Evolutionary conservation across 2,888 invertebrate species (phyloP).

Genomic region (Callyntrura guangdongensis): DNA sequence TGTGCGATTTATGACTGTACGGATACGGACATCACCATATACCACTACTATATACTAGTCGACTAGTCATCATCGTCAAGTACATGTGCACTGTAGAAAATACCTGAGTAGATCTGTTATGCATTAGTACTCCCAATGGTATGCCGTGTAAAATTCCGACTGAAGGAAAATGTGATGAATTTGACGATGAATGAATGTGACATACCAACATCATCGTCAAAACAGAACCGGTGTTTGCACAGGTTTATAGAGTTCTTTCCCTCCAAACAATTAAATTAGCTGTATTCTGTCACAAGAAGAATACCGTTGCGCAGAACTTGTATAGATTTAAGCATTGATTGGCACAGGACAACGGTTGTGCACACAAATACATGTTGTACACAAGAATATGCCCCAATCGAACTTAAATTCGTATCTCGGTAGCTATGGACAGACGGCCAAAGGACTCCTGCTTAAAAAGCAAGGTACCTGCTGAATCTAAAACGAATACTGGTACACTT

Average conservation of each 20-base stretch:
- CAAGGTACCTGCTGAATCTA: no score
- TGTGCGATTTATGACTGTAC: no score
- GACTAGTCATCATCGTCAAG: no score
- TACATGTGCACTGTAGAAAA: no score
- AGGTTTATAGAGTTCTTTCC: no score
- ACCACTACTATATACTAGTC: no score
- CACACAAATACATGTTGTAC: no score
- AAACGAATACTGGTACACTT: no score
- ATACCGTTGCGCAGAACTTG: not conserved
- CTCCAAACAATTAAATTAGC: constrained; percentile 37
- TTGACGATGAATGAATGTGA: no score
- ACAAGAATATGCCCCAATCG: not conserved
- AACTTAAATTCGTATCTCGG: not conserved
- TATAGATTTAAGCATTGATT: not conserved
- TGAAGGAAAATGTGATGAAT: no score
- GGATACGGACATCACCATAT: not conserved
- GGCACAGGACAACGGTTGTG: no score
- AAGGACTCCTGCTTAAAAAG: no score
- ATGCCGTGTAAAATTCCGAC: not conserved
- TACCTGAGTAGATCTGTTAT: not conserved
- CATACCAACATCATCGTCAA: not conserved
- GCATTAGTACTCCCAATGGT: constrained; percentile 1
- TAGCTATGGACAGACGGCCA: not conserved
- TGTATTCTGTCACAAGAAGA: not conserved
- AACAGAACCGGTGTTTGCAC: constrained; percentile 4